Percentiles rank a stretch among this genome's conserved stretches.
Conservation (phyloP, 1,140 invertebrate species). For the Zaprionus kolodkinae region DNA sequence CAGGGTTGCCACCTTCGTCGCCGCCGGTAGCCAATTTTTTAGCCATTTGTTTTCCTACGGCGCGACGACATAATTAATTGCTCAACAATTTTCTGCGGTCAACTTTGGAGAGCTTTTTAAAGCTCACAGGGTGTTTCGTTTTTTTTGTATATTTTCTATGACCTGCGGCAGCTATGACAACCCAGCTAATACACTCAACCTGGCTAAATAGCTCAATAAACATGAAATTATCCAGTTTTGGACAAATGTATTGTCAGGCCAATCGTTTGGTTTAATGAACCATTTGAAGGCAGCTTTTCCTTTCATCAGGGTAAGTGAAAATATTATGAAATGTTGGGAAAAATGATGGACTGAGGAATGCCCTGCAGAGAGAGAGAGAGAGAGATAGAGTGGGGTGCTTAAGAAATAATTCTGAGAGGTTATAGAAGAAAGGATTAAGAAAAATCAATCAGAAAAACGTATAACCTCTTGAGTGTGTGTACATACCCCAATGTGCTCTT, state of each 20-base stretch:
- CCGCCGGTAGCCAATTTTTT: constrained; percentile 53
- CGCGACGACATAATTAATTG: constrained; percentile 70
- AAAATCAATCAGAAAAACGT: no score
- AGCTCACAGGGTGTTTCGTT: not conserved
- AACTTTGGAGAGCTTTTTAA: constrained; percentile 36
- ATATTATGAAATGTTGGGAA: no score
- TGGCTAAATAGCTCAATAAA: constrained; percentile 40
- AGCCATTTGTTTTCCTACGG: constrained; percentile 48
- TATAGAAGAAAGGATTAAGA: not conserved
- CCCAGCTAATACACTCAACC: constrained; percentile 29
- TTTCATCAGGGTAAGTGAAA: constrained; percentile 24
- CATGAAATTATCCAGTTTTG: constrained; percentile 26
- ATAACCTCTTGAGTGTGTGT: not conserved
- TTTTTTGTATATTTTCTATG: not conserved
- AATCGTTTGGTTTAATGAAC: constrained; percentile 40
- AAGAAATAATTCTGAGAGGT: not conserved
- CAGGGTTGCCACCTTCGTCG: constrained; percentile 49
- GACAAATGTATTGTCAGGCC: constrained; percentile 31
- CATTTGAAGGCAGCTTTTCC: constrained; percentile 21
- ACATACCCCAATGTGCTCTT: not conserved
- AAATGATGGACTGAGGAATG: not conserved
- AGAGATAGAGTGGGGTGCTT: no score
- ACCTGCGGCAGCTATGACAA: not conserved
- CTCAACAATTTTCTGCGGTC: constrained; percentile 57
- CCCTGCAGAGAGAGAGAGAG: not conserved